A percentile compares a stretch with the other conserved stretches of the same genome.
Evolutionary conservation across 23 tunicate genomes (phyloP).

Genomic region (Trididemnum clinides): DNA sequence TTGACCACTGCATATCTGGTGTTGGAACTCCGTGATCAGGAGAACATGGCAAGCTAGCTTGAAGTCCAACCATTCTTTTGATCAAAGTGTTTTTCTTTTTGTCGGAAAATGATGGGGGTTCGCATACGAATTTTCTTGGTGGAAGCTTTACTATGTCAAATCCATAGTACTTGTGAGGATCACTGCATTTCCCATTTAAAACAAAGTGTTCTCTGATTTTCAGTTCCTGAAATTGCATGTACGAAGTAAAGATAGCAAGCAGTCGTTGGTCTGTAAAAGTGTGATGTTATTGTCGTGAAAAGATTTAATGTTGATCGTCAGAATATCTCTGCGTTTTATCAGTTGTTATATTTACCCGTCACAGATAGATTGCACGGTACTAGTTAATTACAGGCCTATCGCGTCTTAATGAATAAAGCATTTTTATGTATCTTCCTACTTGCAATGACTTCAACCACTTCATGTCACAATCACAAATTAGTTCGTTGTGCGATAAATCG

Average conservation of each 20-base stretch:
- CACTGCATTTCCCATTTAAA: conserved; percentile 46
- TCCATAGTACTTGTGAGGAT: conserved; percentile 33
- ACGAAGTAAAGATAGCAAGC: no score
- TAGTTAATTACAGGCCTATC: no score
- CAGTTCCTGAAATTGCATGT: conserved; percentile 42
- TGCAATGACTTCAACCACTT: conserved; percentile 63
- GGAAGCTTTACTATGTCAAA: conserved; percentile 13
- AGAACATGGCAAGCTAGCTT: conserved; percentile 32
- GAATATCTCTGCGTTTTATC: no score
- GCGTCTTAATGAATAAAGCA: background rate
- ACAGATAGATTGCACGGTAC: no score
- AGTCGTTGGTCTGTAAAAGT: no score
- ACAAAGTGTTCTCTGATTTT: conserved; percentile 47
- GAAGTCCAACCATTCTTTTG: conserved; percentile 4
- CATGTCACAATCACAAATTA: conserved; percentile 83
- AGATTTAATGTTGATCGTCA: no score
- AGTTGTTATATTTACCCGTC: no score
- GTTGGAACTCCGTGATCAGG: conserved; percentile 54
- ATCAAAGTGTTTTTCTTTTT: background rate
- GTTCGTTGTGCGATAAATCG: conserved; percentile 46
- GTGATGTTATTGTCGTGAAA: no score
- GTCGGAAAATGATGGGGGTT: conserved; percentile 34
- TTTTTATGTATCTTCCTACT: conserved; percentile 18
- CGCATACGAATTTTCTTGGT: conserved; percentile 36
- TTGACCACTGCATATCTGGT: conserved; percentile 24